Conservation (phyloP, 2,888 invertebrate species). For the Coelogynopora nodosa region DNA sequence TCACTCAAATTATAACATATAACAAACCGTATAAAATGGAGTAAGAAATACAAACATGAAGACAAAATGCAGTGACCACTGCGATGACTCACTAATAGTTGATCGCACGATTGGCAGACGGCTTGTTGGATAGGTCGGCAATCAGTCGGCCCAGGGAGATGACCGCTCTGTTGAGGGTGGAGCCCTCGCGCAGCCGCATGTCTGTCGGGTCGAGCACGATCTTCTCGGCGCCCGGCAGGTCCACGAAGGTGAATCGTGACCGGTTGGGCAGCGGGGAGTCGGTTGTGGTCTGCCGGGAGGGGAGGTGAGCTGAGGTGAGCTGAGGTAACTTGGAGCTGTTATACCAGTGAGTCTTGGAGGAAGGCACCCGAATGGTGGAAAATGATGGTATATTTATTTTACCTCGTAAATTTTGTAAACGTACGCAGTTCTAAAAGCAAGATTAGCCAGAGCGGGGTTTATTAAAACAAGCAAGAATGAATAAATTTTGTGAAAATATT, state of each 20-base stretch:
- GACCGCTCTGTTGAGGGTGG: slow-evolving; percentile 53
- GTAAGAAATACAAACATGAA: too few species aligned
- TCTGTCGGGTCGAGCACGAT: slow-evolving; percentile 51
- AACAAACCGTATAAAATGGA: too few species aligned
- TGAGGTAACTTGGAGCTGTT: too few species aligned
- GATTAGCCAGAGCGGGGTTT: too few species aligned
- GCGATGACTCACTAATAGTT: slow-evolving; percentile 53
- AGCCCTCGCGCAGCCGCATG: slow-evolving; percentile 53
- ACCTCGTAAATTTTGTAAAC: too few species aligned
- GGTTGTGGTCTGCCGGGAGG: slow-evolving; percentile 50
- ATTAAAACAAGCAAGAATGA: too few species aligned
- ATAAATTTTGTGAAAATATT: too few species aligned
- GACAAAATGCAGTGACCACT: not conserved
- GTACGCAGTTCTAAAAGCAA: too few species aligned
- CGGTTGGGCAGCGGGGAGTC: slow-evolving; percentile 53
- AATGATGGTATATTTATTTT: too few species aligned
- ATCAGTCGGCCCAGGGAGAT: slow-evolving; percentile 53
- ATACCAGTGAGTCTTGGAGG: too few species aligned
- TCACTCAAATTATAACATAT: too few species aligned
- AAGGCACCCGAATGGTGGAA: too few species aligned
- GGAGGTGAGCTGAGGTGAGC: not conserved
- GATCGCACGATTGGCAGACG: slow-evolving; percentile 55
- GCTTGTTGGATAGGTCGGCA: slow-evolving; percentile 53
- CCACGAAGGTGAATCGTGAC: slow-evolving; percentile 56
- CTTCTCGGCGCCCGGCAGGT: slow-evolving; percentile 56